Percentiles rank a stretch among this genome's conserved stretches.
Conservation (phyloP, 2,888 invertebrate genomes). For the Torymus texanus region DNA sequence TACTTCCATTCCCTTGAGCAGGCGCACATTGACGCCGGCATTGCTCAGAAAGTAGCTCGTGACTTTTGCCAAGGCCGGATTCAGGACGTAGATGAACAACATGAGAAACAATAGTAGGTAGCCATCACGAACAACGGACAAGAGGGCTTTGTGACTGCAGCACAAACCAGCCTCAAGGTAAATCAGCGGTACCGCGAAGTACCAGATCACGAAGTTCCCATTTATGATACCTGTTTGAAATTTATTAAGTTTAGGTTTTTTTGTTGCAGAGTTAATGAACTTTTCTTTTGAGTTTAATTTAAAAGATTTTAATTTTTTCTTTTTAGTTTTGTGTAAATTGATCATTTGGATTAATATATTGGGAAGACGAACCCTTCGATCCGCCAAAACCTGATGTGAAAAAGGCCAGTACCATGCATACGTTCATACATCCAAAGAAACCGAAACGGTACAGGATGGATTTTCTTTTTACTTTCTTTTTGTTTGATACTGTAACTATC, state of each 20-base stretch:
- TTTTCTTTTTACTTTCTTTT: constrained; percentile 55
- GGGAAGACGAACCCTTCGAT: constrained; percentile 63
- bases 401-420: constrained; percentile 70
- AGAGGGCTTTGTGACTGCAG: constrained; percentile 67
- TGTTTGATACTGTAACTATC: constrained; percentile 43
- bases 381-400: constrained; percentile 69
- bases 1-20: constrained; percentile 73
- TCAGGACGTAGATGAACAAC: constrained; percentile 68
- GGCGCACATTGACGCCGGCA: constrained; percentile 68
- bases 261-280: too few species aligned
- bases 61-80: constrained; percentile 67
- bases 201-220: constrained; percentile 70
- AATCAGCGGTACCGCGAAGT: constrained; percentile 70
- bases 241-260: too few species aligned
- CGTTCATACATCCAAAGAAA: constrained; percentile 69
- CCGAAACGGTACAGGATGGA: constrained; percentile 62
- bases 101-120: constrained; percentile 68
- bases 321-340: neutral
- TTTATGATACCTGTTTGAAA: constrained; percentile 66
- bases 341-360: neutral
- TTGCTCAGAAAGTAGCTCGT: constrained; percentile 66
- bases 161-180: constrained; percentile 71
- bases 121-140: constrained; percentile 65
- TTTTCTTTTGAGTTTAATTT: too few species aligned
- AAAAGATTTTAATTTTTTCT: too few species aligned